Base-by-base conservation (phyloP, 1,140 invertebrate species). In the Drosophila pseudoananassae region DNA sequence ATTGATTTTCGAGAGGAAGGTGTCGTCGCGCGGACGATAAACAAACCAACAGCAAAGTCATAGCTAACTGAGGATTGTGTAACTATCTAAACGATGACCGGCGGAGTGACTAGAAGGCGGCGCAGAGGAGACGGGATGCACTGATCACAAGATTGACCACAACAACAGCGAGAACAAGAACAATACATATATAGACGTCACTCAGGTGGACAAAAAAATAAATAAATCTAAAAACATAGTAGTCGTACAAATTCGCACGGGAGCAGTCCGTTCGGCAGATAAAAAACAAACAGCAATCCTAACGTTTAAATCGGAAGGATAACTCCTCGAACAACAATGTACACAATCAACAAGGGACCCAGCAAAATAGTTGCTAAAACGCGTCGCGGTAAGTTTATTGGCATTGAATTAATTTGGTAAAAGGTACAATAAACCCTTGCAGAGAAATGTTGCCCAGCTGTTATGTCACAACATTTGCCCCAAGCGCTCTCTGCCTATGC, bases 331-430 rank as follows among this genome's bases (percentile, higher is more conserved):
- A 51, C 15, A 36, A 60, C 38, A 61, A 97, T 97, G 96, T 97
- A 97, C 93, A 96, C 96, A 78, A 95, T 97, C 76, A 95, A 95
- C 59, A 96, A 96, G 93, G 95, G 95, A 57, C 96, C 96, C 52
- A 97, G 95, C 92, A 97, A 97, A 93, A 96, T 97, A 85, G 96
- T 96, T 73, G 95, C 96, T 51, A 97, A 97, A 94, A 95, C 96
- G 74, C 93, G 96, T 88, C 93, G 96, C 94, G 96, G 96, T 96
- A 93, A 92, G 91, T 89, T 4, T 12, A 36, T 36, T 36, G 33
- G 33, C 33, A 46, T 54, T 36, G 36, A 54, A 10, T 36, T 38
- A 60, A 38, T 69, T 43, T 53, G 52, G 45, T 1, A 72, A 58
- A 60, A 74, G 64, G 64, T 54, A 78, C 61, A 77, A 79, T 70